These are phyloP conservation scores for Sinocyclocheilus rhinocerous DNA, from an alignment of 2,113 vertebrate species.

Conservation along the genomic window DNA sequence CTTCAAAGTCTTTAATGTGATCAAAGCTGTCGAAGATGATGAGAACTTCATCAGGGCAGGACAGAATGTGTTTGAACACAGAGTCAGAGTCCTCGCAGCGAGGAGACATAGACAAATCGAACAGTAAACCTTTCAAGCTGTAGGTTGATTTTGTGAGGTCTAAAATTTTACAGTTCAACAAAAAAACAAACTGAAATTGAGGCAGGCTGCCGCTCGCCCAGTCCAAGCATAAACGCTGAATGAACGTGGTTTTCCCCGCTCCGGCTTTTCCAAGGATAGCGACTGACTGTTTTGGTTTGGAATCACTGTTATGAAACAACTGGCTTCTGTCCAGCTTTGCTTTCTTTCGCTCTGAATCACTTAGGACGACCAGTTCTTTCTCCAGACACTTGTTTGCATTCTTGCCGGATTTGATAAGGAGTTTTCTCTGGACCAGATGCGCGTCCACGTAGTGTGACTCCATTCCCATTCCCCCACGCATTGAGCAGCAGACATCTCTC, in stretches of 20 bases:
- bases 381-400: conserved; percentile 77
- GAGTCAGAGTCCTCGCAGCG: conserved; percentile 62
- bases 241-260: conserved; percentile 85
- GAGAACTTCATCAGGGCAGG: conserved; percentile 80
- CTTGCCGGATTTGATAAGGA: conserved; percentile 72
- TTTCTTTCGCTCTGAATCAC: conserved; percentile 74
- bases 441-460: conserved; percentile 78
- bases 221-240: conserved; percentile 81
- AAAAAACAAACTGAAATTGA: conserved; percentile 87
- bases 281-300: conserved; percentile 65
- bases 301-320: conserved; percentile 67
- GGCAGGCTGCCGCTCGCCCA: conserved; percentile 82
- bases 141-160: conserved; percentile 64
- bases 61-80: conserved; percentile 78
- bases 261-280: conserved; percentile 75
- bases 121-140: conserved; percentile 81
- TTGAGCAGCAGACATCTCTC: conserved; percentile 62
- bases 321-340: conserved; percentile 63
- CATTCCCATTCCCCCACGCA: conserved; percentile 64
- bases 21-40: conserved; percentile 90
- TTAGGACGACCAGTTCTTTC: conserved; percentile 77
- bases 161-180: conserved; percentile 78
- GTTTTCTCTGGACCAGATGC: conserved; percentile 73
- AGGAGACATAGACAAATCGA: conserved; percentile 68
- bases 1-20: conserved; percentile 79